These are phyloP conservation scores for Xanthia togata DNA, from an alignment of 2,888 invertebrate species.

Conservation along the genomic window DNA sequence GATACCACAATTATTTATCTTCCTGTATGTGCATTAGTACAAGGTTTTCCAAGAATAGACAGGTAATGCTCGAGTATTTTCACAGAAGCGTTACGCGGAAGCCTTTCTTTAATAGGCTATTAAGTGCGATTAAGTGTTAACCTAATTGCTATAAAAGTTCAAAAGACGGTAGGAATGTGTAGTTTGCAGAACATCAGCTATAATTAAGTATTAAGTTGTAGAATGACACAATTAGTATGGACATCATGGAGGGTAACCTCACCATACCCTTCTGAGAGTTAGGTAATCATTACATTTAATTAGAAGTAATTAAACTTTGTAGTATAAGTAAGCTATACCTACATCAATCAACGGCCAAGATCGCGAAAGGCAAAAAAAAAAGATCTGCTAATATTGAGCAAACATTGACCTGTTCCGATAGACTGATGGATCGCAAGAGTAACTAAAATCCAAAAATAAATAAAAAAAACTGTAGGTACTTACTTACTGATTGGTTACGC, in stretches of 20 bases:
- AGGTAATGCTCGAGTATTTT: neutral
- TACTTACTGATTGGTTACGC: conserved; percentile 68
- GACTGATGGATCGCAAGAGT: neutral
- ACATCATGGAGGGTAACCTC: neutral
- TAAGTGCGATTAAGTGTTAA: conserved; percentile 13
- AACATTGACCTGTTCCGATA: neutral
- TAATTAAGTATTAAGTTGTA: neutral
- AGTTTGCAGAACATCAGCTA: neutral
- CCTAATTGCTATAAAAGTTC: conserved; percentile 4
- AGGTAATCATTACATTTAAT: neutral
- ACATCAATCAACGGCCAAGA: neutral
- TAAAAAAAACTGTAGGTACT: conserved; percentile 38
- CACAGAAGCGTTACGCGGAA: neutral
- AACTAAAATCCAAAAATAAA: neutral
- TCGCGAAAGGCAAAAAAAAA: neutral
- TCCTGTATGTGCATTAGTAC: neutral
- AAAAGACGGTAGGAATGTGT: neutral
- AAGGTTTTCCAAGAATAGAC: neutral
- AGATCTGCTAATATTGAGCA: neutral
- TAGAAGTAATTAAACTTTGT: neutral
- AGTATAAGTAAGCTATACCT: neutral
- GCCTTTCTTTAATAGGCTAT: conserved; percentile 9
- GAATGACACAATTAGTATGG: neutral
- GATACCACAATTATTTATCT: neutral
- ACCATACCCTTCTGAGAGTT: neutral